Evolutionary conservation across 2,797 vertebrate genomes (phyloP).

Genomic region (Podarcis siculus): DNA sequence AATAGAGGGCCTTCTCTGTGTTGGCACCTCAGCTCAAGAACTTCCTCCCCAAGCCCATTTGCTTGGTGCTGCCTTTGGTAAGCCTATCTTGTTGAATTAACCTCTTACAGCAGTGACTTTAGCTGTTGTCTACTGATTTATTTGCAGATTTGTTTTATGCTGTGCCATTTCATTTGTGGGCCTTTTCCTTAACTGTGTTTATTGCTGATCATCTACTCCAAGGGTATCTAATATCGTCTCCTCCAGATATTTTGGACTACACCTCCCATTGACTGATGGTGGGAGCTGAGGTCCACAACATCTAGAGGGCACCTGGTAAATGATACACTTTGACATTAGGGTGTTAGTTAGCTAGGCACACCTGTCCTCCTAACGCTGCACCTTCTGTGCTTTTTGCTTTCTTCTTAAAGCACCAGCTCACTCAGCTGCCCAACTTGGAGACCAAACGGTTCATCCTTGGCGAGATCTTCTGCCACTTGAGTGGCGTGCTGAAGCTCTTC

Average conservation of each 20-base stretch:
- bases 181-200: neutral
- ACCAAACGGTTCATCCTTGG: conserved; percentile 34
- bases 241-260: no score
- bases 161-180: no score
- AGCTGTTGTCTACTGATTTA: neutral
- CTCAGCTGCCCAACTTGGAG: conserved; percentile 3
- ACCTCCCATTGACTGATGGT: no score
- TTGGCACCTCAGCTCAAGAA: no score
- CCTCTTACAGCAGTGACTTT: neutral
- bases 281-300: no score
- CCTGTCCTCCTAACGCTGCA: neutral
- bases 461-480: conserved; percentile 49
- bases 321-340: no score
- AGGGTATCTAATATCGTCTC: no score
- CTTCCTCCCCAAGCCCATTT: no score
- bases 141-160: neutral
- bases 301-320: no score
- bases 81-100: no score
- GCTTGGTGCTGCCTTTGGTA: no score
- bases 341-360: no score
- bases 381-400: neutral
- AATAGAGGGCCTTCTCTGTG: neutral
- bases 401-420: conserved; percentile 3
- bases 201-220: neutral
- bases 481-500: conserved; percentile 26